Evolutionary conservation across 2,888 invertebrate genomes (phyloP).

Genomic region (Adineta ricciae): DNA sequence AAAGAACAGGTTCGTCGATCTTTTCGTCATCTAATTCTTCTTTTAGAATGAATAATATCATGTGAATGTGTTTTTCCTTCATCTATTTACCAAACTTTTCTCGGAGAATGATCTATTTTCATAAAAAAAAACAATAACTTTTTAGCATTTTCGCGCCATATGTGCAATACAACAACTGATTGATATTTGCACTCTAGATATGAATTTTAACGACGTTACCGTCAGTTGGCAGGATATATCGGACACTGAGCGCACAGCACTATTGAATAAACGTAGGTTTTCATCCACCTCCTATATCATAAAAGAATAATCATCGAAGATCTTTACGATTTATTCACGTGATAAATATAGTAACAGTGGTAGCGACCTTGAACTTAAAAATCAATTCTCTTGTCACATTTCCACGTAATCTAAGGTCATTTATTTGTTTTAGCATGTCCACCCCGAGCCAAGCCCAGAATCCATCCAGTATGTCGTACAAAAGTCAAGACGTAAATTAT

Average conservation of each 20-base stretch:
- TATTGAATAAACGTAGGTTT: conserved; percentile 12
- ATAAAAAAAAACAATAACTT: not conserved
- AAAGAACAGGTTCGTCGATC: not conserved
- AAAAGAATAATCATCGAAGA: no score
- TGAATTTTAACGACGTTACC: conserved; percentile 3
- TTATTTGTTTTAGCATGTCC: not conserved
- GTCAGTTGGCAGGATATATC: conserved; percentile 15
- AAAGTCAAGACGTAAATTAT: not conserved
- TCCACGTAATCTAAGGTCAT: not conserved
- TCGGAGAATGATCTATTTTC: not conserved
- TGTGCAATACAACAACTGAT: not conserved
- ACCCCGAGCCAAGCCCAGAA: not conserved
- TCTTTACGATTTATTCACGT: no score
- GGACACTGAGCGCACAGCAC: not conserved
- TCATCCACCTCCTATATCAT: no score
- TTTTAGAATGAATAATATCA: not conserved
- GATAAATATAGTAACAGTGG: no score
- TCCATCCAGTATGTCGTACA: not conserved
- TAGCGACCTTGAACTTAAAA: no score
- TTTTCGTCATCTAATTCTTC: not conserved
- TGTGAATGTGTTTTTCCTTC: not conserved
- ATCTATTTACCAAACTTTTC: not conserved
- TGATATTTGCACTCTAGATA: conserved; percentile 9
- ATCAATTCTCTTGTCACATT: no score
- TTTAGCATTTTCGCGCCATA: not conserved